Base-by-base conservation (phyloP, 2,113 vertebrate species). In the Panurus biarmicus region DNA sequence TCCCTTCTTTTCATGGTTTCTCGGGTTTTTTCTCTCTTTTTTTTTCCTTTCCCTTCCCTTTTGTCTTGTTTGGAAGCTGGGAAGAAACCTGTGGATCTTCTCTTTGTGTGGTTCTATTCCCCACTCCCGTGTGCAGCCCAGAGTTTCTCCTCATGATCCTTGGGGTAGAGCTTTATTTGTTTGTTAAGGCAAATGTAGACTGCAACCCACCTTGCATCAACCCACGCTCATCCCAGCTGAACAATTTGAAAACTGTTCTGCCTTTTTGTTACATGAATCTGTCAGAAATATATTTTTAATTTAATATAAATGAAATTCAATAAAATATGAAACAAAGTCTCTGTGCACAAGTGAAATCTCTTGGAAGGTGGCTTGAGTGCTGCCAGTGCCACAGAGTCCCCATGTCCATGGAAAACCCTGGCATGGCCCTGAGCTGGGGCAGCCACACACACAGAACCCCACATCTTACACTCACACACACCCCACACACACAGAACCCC, bases 211-310 rank as follows among this genome's bases (percentile, higher is more conserved):
- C 98, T 97, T 88, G 95, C 97, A 96, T 97, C 97, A 97, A 96
- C 97, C 97, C 93, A 23, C 57, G 84, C 96, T 97, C 98, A 98
- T 98, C 98, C 97, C 98, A 96, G 97, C 97, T 97, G 97, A 98
- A 98, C 98, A 98, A 98, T 99, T 98, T 98, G 99, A 98, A 98
- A 98, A 98, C 98, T 98, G 98, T 98, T 99, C 98, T 98, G 98
- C 98, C 98, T 99, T 99, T 99, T 99, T 99, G 99, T 99, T 99
- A 99, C 98, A 99, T 99, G 98, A 99, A 99, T 99, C 98, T 99
- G 99, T 99, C 99, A 98, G 98, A 99, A 99, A 98, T 99, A 99
- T 99, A 99, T 99, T 99, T 99, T 99, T 99, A 99, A 99, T 99
- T 99, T 99, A 99, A 99, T 99, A 99, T 99, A 98, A 99, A 99